phyloP scores from a whole-genome alignment of 92 coral and sea anemone genomes.

The Zoanthus sansibaricus region DNA sequence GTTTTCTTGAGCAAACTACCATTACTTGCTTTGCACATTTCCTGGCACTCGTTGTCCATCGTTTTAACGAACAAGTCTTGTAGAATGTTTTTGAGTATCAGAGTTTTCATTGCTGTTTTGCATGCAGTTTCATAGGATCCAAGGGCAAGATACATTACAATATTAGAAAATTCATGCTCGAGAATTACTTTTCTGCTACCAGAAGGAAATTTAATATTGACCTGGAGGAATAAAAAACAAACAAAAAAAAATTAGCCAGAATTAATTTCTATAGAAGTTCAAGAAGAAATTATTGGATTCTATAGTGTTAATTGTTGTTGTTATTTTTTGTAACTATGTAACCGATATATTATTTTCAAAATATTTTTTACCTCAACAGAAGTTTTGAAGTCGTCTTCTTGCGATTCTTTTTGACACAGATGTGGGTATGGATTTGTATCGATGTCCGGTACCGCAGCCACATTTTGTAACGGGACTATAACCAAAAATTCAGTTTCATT shows the following conservation, averaged over 20 bases:
- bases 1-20: conserved; percentile 18
- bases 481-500: background rate
- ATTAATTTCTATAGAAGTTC: too few relatives aligned
- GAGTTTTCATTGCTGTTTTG: background rate
- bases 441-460: too few relatives aligned
- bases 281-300: too few relatives aligned
- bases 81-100: background rate
- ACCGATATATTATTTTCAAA: too few relatives aligned
- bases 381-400: too few relatives aligned
- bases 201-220: conserved; percentile 49
- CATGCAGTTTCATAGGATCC: conserved; percentile 11
- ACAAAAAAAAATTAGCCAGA: background rate
- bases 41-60: background rate
- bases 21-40: conserved; percentile 18
- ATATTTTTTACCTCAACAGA: too few relatives aligned
- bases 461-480: too few relatives aligned
- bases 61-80: background rate
- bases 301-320: too few relatives aligned
- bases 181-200: conserved; percentile 28
- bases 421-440: too few relatives aligned
- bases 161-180: conserved; percentile 8
- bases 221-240: background rate
- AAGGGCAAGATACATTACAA: background rate
- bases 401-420: too few relatives aligned
- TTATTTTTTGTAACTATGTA: too few relatives aligned